Base-by-base conservation (phyloP, 2,888 invertebrate species). In the Temnothorax unifasciatus region DNA sequence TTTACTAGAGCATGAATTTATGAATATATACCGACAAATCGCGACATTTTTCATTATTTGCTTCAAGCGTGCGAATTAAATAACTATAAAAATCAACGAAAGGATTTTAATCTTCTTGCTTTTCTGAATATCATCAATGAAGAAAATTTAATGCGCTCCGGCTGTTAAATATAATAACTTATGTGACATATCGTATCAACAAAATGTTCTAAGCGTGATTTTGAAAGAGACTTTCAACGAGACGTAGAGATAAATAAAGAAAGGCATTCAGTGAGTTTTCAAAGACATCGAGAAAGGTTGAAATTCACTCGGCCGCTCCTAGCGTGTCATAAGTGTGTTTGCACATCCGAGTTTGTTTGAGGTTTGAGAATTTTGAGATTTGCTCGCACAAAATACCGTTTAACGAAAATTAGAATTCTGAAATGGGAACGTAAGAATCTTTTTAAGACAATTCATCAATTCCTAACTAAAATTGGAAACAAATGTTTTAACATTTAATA, bases 201-300 rank as follows among this genome's bases (percentile, higher is more conserved):
- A 21, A 76, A 25, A 57, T 6, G 2, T 18, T 76, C 50, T 25
- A 54, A 75, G 11, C 4, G 38, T 4, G n/a, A 18, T 59, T 66
- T 83, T 59, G 66, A 77, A 59, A 83, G 38, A 59, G 38, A 77
- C 8, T 82, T 57, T 25, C n/a, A 66, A 29, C 25, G 57, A 76
- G 44, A 29, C 52, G 29, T 63, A 44, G 44, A 3, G 44, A 1
- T 29, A 34, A 54, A 57, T 8, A 44, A 54, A 79, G 47, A 63
- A 76, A 82, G 15, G 4, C 21, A n/a, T 64, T 76, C 68, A 79
- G 59, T 68, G 41, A 59, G 47, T 34, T 41, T 76, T n/a, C 47
- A 59, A 79, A 83, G 66, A 59, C 25, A 15, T 25, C 38, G 66
- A 54, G 54, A 54, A 44, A 77, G 64, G 21, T 47, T 79, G 82